These are phyloP conservation scores for Mechanitis messenoides DNA, from an alignment of 2,888 invertebrate genomes.

Conservation along the genomic window DNA sequence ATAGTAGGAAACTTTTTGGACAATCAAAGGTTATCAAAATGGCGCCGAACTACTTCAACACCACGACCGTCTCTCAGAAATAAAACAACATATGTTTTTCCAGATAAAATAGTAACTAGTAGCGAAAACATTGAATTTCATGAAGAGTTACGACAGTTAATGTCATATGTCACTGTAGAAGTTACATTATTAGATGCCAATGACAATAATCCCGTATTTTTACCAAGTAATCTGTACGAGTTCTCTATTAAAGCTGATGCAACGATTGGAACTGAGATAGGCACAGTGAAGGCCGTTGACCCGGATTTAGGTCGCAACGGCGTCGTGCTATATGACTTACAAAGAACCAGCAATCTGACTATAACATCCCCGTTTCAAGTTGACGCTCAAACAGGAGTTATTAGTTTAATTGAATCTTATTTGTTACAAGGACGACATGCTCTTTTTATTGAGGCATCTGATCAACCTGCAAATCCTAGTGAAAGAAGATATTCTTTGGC, in stretches of 20 bases:
- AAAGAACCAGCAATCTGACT: constrained; percentile 80
- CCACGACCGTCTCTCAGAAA: constrained; percentile 47
- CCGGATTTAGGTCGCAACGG: constrained; percentile 86
- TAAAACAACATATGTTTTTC: constrained; percentile 68
- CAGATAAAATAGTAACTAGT: constrained; percentile 61
- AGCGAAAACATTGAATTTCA: constrained; percentile 64
- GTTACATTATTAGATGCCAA: constrained; percentile 91
- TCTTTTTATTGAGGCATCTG: constrained; percentile 88
- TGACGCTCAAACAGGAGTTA: constrained; percentile 82
- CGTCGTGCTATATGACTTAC: constrained; percentile 83
- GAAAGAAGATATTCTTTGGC: constrained; percentile 88
- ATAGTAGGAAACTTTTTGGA: constrained; percentile 76
- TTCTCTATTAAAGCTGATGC: constrained; percentile 83
- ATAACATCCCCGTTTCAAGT: constrained; percentile 82
- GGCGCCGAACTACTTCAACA: constrained; percentile 51
- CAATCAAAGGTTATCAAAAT: constrained; percentile 61
- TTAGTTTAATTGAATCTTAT: constrained; percentile 80
- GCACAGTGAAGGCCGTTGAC: constrained; percentile 88
- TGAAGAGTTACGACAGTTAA: constrained; percentile 57
- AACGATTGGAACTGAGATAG: constrained; percentile 82
- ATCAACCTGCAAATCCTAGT: constrained; percentile 89
- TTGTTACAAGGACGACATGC: constrained; percentile 84
- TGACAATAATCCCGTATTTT: constrained; percentile 92
- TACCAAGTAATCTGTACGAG: constrained; percentile 89
- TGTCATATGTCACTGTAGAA: constrained; percentile 83